Evolutionary conservation across 1,140 invertebrate species (phyloP), one percentile per base, ranked within the genome.

Genomic region (Cataglyphis hispanica): DNA sequence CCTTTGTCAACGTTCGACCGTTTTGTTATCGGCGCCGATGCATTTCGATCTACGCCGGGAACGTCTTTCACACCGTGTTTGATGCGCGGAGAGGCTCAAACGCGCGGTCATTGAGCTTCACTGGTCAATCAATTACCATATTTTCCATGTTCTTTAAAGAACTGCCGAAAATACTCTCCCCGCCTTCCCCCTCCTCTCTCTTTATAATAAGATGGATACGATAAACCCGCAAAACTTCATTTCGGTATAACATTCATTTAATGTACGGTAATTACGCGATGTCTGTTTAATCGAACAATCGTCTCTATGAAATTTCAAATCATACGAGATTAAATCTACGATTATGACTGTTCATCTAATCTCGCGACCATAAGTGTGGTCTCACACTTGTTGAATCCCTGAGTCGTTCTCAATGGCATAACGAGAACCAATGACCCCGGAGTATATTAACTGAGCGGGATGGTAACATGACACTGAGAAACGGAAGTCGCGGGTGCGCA

Each of bases 1-100:
- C 86, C 91, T 93, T 93, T 93, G 92, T 93, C 93, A 93, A 91
- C 91, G 92, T 90, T 89, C 86, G 87, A 84, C 87, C 85, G 63
- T 87, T n/a, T n/a, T 89, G 86, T 91, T 92, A 92, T 92, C 92
- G 83, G 75, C 50, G 66, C 53, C 90, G 89, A 92, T 92, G 89
- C 91, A 92, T 93, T 93, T 92, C 88, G 88, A 93, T 93, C 93
- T 91, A 85, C 60, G 56, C 69, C 70, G 80, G 53, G 40, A 74
- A 90, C 27, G 89, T 90, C 77, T 90, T 88, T 80, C 84, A 87
- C 89, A 67, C 86, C 88, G 56, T 67, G 88, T 69, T 81, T 74
- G 75, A 87, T 77, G 86, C 34, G 60, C 31, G 31, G 25, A 16
- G 64, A 27, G 72, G 60, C n/a, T 78, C 77, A 66, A 87, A 83